These are phyloP conservation scores for Sapayoa aenigma DNA, from an alignment of 2,113 vertebrate species.

Conservation along the genomic window DNA sequence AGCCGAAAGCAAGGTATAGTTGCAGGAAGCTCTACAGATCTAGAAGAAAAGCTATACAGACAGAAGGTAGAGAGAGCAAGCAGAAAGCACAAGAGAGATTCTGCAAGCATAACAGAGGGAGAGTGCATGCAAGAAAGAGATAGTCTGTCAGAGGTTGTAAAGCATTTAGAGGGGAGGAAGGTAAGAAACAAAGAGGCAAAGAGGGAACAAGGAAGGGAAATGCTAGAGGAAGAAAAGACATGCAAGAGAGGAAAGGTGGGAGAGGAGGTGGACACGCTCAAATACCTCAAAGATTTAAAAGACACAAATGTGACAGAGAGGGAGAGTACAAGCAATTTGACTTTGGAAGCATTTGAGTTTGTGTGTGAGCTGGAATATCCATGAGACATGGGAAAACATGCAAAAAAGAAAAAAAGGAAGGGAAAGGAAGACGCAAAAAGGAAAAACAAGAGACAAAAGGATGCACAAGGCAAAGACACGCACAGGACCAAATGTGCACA, in stretches of 20 bases:
- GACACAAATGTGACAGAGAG: neutral
- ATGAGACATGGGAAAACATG: neutral
- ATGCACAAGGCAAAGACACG: neutral
- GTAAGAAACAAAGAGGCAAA: neutral
- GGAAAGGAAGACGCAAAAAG: neutral
- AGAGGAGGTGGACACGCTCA: neutral
- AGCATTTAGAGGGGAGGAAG: neutral
- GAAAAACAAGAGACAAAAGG: neutral
- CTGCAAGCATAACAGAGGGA: neutral
- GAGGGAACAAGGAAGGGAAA: neutral
- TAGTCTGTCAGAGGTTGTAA: neutral
- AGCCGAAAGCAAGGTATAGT: neutral
- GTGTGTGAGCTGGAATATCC: neutral
- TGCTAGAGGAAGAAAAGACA: neutral
- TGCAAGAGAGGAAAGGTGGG: neutral
- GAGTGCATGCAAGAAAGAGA: neutral
- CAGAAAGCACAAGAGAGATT: neutral
- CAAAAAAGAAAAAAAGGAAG: neutral
- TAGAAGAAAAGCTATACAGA: neutral
- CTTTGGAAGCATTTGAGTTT: neutral
- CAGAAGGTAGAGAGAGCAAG: fast-evolving
- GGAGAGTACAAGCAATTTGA: neutral
- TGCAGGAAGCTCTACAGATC: neutral
- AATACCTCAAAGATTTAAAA: neutral
- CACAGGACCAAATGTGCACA: neutral